These are phyloP conservation scores for Podargus strigoides DNA, from an alignment of 2,797 vertebrate genomes.

Conservation along the genomic window DNA sequence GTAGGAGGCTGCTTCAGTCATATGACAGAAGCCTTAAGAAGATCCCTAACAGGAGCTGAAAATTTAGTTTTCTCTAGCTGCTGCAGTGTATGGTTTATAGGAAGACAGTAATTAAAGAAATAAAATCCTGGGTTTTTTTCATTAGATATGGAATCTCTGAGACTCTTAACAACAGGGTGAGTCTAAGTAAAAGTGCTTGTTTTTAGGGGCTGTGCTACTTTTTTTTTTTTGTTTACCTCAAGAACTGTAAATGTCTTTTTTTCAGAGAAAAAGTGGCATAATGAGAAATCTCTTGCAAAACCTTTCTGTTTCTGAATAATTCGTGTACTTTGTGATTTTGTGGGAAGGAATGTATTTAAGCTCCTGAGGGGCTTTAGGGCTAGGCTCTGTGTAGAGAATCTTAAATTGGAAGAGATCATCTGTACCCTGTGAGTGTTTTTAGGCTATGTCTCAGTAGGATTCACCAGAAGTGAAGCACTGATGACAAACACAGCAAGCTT, in stretches of 20 bases:
- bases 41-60: neutral
- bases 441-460: neutral
- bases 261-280: neutral
- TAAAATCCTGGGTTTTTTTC: neutral
- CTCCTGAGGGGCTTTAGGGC: neutral
- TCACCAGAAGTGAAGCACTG: neutral
- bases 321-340: neutral
- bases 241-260: neutral
- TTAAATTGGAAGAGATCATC: neutral
- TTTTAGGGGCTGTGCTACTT: neutral
- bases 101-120: neutral
- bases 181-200: neutral
- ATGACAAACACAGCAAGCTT: neutral
- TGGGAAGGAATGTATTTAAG: neutral
- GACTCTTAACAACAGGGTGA: neutral
- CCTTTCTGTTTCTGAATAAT: neutral
- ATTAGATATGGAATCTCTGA: neutral
- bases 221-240: fast-evolving
- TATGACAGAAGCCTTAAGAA: neutral
- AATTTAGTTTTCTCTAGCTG: neutral
- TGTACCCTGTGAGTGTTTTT: neutral
- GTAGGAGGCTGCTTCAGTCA: neutral
- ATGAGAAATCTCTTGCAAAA: neutral
- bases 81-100: neutral
- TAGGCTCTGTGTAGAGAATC: neutral